phyloP scores from a whole-genome alignment of 2,113 vertebrate species.

The Heloderma charlesbogerti region DNA sequence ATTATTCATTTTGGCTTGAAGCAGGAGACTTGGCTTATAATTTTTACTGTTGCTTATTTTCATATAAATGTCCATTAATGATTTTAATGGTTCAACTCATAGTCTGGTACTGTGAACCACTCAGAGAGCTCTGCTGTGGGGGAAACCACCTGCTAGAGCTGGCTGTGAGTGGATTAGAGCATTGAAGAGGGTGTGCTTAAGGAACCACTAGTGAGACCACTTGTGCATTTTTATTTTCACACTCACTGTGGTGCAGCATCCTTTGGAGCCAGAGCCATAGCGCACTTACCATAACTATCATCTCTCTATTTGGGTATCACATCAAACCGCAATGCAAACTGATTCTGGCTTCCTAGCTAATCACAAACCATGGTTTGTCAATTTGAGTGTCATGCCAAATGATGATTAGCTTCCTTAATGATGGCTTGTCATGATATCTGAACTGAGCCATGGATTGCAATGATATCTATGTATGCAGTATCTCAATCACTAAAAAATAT shows the following conservation, averaged over 20 bases:
- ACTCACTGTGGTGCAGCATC: neutral
- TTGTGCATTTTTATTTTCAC: neutral
- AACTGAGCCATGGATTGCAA: neutral
- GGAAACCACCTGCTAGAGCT: neutral
- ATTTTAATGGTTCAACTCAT: neutral
- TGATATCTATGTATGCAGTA: neutral
- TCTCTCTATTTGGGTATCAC: neutral
- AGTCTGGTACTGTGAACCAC: neutral
- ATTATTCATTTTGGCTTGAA: too few species aligned
- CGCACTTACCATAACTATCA: neutral
- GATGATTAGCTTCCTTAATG: neutral
- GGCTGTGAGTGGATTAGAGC: neutral
- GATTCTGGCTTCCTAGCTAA: neutral
- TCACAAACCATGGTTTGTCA: neutral
- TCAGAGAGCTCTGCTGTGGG: neutral
- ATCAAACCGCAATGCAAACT: neutral
- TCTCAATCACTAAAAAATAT: neutral
- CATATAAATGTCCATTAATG: neutral
- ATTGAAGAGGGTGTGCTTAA: neutral
- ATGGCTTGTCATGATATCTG: neutral
- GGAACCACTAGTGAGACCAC: neutral
- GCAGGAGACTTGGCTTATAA: too few species aligned
- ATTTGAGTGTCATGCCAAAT: neutral
- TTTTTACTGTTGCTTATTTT: neutral
- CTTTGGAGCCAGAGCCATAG: neutral